Percentiles rank a stretch among this genome's conserved stretches.
These are phyloP conservation scores for Pseudochirops corinnae DNA, from an alignment of 2,797 vertebrate genomes.

Conservation along the genomic window DNA sequence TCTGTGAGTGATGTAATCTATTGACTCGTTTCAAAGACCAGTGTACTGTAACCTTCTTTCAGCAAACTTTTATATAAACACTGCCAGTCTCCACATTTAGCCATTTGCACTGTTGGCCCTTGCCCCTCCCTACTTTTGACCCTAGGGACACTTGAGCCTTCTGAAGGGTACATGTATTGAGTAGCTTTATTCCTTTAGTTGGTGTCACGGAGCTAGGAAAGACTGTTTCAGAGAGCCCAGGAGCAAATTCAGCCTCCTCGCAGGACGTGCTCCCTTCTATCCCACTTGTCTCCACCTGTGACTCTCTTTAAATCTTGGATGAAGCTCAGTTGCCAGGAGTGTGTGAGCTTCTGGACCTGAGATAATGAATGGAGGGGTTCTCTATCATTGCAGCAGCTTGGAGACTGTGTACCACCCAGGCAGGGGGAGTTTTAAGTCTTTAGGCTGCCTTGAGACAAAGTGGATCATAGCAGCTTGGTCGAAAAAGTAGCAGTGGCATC, in stretches of 20 bases:
- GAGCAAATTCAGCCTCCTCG: not conserved
- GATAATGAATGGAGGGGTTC: not conserved
- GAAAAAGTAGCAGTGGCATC: not conserved
- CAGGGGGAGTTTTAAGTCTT: not conserved
- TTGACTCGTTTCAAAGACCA: constrained; percentile 2
- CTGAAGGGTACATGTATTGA: not conserved
- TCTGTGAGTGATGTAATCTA: not conserved
- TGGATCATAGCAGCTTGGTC: not conserved
- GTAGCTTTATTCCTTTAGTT: not conserved
- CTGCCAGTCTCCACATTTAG: not conserved
- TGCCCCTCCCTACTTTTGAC: not conserved
- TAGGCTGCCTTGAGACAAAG: not conserved
- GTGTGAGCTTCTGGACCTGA: not conserved
- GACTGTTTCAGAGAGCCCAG: not conserved
- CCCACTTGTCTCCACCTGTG: not conserved
- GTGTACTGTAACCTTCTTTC: not conserved
- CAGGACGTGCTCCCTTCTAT: not conserved
- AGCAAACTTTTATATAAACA: not conserved
- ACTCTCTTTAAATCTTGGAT: not conserved
- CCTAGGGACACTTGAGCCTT: not conserved
- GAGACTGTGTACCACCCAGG: not conserved
- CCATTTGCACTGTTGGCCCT: not conserved
- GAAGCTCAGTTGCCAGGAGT: not conserved
- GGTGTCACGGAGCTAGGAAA: not conserved
- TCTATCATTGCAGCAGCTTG: not conserved